These are phyloP conservation scores for Rhinopithecus roxellana DNA, from an alignment of 2,113 vertebrate genomes.

Conservation along the genomic window DNA sequence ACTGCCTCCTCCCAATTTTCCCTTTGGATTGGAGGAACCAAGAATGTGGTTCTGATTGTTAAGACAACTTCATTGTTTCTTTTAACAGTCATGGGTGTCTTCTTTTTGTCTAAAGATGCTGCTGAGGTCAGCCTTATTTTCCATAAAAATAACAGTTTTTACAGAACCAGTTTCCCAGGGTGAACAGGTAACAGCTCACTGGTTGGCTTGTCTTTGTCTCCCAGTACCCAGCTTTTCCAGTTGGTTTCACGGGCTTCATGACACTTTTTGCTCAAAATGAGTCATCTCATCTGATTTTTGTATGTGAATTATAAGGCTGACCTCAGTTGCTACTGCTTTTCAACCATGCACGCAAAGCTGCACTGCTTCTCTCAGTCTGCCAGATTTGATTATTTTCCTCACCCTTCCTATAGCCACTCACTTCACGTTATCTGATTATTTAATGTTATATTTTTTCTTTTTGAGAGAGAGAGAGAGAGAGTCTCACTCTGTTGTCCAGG, in stretches of 20 bases:
- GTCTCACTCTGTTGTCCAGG: too few species aligned
- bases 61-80: slow-evolving; percentile 4
- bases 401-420: neutral
- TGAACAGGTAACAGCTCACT: neutral
- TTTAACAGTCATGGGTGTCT: slow-evolving; percentile 3
- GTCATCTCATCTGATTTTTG: neutral
- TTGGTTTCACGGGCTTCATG: slow-evolving; percentile 1
- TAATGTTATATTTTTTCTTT: too few species aligned
- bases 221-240: neutral
- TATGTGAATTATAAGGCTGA: neutral
- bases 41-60: slow-evolving; percentile 18
- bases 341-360: neutral
- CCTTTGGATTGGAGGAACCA: neutral
- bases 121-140: neutral
- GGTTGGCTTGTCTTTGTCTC: neutral
- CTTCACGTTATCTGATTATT: neutral
- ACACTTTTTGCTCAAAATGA: slow-evolving; percentile 16
- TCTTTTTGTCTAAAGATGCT: slow-evolving; percentile 19
- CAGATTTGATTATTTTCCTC: slow-evolving; percentile 52
- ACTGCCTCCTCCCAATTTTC: neutral
- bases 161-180: neutral
- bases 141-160: neutral
- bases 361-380: neutral
- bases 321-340: slow-evolving; percentile 21
- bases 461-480: too few species aligned